These are phyloP conservation scores for Aythya baeri DNA, from an alignment of 2,113 vertebrate species.

Conservation along the genomic window DNA sequence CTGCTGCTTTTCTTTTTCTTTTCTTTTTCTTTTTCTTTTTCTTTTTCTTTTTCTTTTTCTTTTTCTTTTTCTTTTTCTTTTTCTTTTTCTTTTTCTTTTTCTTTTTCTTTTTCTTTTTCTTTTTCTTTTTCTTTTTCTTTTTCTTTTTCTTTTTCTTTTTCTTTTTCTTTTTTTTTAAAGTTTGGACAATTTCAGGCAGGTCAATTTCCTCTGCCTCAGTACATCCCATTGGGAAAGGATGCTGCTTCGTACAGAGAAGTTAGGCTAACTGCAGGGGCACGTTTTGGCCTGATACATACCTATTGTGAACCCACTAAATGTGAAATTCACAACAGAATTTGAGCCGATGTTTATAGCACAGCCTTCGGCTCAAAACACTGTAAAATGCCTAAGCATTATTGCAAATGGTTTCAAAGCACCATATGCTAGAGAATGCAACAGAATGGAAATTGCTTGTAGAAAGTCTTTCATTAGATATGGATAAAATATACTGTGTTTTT, in stretches of 20 bases:
- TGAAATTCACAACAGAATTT: slow-evolving; percentile 16
- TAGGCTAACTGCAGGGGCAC: neutral
- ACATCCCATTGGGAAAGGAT: neutral
- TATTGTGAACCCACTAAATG: neutral
- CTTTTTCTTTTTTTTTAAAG: too few relatives aligned
- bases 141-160: too few relatives aligned
- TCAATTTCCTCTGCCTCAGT: neutral
- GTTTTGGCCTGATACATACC: neutral
- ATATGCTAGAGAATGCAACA: slow-evolving; percentile 14
- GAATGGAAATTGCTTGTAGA: slow-evolving; percentile 30
- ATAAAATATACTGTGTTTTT: slow-evolving; percentile 31
- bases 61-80: too few relatives aligned
- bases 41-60: too few relatives aligned
- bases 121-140: too few relatives aligned
- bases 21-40: too few relatives aligned
- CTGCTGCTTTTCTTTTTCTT: too few relatives aligned
- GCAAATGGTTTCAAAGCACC: slow-evolving; percentile 45
- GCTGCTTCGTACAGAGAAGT: neutral
- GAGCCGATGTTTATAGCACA: slow-evolving; percentile 15
- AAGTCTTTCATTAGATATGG: slow-evolving; percentile 40
- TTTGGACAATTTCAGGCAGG: neutral
- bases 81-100: too few relatives aligned
- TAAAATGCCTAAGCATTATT: slow-evolving; percentile 19
- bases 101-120: too few relatives aligned
- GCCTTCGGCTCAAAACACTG: slow-evolving; percentile 28